Conservation (phyloP, 2,797 vertebrate genomes). For the Urophycis tenuis region DNA sequence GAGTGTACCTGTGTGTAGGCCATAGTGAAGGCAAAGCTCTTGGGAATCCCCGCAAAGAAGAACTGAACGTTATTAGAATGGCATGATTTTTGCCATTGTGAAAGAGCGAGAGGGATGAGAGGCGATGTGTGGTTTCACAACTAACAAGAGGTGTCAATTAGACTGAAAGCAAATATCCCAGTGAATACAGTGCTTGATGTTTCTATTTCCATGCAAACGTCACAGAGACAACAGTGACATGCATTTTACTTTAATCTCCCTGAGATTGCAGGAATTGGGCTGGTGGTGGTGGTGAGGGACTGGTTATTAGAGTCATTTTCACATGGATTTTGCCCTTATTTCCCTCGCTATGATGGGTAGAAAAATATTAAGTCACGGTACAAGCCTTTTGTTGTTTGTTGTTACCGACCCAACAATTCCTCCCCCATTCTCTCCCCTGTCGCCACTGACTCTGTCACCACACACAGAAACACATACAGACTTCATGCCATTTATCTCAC, state of each 20-base stretch:
- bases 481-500: slow-evolving; percentile 43
- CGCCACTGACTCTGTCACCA: slow-evolving; percentile 23
- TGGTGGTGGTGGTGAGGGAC: slow-evolving; percentile 37
- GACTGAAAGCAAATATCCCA: slow-evolving; percentile 30
- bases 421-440: slow-evolving; percentile 37
- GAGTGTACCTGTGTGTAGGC: slow-evolving; percentile 5
- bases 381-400: slow-evolving; percentile 41
- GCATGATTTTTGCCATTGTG: slow-evolving; percentile 8
- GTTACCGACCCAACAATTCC: slow-evolving; percentile 25
- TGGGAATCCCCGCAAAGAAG: slow-evolving; percentile 30
- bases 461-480: background rate
- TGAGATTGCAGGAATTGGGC: slow-evolving; percentile 34
- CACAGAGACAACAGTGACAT: slow-evolving; percentile 38
- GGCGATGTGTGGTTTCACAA: slow-evolving; percentile 8
- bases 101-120: slow-evolving; percentile 23
- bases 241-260: slow-evolving; percentile 48
- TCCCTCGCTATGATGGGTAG: slow-evolving; percentile 57
- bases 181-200: slow-evolving; percentile 37
- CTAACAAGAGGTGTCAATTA: slow-evolving; percentile 34
- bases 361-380: slow-evolving; percentile 45
- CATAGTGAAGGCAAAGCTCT: slow-evolving; percentile 11
- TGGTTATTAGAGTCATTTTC: slow-evolving; percentile 49
- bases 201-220: slow-evolving; percentile 44
- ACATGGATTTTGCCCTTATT: slow-evolving; percentile 40
- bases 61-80: slow-evolving; percentile 29